Evolutionary conservation across 2,113 vertebrate genomes (phyloP), one percentile per base, ranked within the genome.

Genomic region (Tragelaphus imberbis): DNA sequence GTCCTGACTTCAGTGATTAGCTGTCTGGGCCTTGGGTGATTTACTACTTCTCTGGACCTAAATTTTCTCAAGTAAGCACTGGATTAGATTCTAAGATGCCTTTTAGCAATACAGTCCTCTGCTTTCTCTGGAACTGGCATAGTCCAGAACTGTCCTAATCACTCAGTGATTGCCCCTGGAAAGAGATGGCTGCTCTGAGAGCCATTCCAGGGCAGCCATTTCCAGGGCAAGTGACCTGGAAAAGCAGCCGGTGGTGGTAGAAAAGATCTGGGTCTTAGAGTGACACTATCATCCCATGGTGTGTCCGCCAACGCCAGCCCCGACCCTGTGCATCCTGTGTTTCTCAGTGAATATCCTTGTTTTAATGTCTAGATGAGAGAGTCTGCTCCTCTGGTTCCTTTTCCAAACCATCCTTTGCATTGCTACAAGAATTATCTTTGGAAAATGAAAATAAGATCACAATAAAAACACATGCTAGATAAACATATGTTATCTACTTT

Each of bases 221-320:
- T 47, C 21, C 21, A 8, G 40, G 53, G 14, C 79, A 59, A 28
- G 33, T 53, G 33, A 55, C 65, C 51, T 47, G n/a, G 59, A 55
- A 85, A 84, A 44, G 19, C 25, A 61, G 55, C 9, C 40, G 10
- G 1, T 85, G 44, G 13, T 53, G 16, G 25, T 33, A 49, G 81
- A 77, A 84, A 75, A 84, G 51, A 90, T 11, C 9, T n/a, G 36
- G 81, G 5, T 47, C 28, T 85, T n/a, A 47, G 1, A 49, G 59
- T 30, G 59, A 4, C 14, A 30, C 1, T 1, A 25, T 94, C 27
- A 55, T 16, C 23, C 25, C 16, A 30, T 0, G 16, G 56, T 8
- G n/a, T 44, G 59, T 17, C 14, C 4, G 0, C 33, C 53, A 27
- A 25, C 0, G 0, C 14, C 53, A 80, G 77, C 44, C 1, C 17